phyloP scores from a whole-genome alignment of 2,797 vertebrate genomes.

The Sphaeramia orbicularis region DNA sequence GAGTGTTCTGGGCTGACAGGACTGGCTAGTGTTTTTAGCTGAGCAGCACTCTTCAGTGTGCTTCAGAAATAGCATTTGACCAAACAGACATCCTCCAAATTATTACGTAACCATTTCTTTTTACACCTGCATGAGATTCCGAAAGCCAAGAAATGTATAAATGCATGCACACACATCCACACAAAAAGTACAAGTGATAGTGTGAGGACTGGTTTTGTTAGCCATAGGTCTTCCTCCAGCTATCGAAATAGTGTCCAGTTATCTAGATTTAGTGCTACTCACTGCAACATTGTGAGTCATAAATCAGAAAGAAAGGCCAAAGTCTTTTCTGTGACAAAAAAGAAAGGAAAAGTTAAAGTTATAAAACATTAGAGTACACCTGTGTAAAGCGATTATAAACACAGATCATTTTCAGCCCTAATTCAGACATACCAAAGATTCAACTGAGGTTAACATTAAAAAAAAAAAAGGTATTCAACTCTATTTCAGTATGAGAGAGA shows the following conservation, averaged over 20 bases:
- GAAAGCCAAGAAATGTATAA: background rate
- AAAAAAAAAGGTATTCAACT: no score
- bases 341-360: background rate
- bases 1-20: slow-evolving; percentile 24
- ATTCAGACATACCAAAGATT: no score
- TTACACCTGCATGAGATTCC: slow-evolving; percentile 37
- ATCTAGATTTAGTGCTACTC: slow-evolving; percentile 14
- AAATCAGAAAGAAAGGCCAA: slow-evolving; percentile 56
- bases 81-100: slow-evolving; percentile 50
- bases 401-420: no score
- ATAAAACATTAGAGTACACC: background rate
- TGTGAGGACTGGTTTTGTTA: background rate
- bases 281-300: slow-evolving; percentile 16
- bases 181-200: background rate
- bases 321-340: slow-evolving; percentile 38
- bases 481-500: no score
- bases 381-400: background rate
- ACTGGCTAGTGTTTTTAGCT: slow-evolving; percentile 35
- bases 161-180: background rate
- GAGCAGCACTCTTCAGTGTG: slow-evolving; percentile 30
- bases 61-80: slow-evolving; percentile 66
- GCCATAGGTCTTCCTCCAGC: background rate
- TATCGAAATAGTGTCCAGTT: slow-evolving; percentile 6
- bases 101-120: slow-evolving; percentile 47
- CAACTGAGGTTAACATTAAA: no score